Evolutionary conservation across 2,797 vertebrate genomes (phyloP), one percentile per base, ranked within the genome.

Genomic region (Delichon dasypus): DNA sequence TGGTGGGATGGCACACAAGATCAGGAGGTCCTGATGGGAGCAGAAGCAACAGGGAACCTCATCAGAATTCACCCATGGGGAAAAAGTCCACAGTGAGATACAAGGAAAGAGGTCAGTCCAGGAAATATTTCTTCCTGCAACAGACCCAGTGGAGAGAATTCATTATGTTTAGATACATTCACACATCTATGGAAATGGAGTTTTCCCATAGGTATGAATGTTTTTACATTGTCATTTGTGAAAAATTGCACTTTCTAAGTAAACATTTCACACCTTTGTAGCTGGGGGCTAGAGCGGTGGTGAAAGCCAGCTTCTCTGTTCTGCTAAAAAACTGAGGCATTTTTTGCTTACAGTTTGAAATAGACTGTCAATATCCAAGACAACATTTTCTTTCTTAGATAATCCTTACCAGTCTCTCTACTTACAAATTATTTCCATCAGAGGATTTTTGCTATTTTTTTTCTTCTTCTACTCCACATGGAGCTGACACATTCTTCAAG

Each of bases 191-290:
- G 66, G 76, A 92, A 91, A 76, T 20, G 12, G 36, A 30, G 44
- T 88, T 92, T 94, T 84, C 93, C 89, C 75, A 45, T 54, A 96
- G 93, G 80, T 81, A 79, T 42, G 60, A 78, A 88, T 86, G 86
- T 88, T 95, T 93, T 72, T 95, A 79, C 62, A 27, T 77, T 62
- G 90, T 70, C 0, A 0, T 87, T 92, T 82, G 36, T 64, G 78
- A 89, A 60, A 72, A 90, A 89, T 74, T 83, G 72, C 66, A 79
- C 89, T 79, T 89, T 62, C 55, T 67, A 48, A 91, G 85, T 71
- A 93, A 96, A 97, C 94, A 89, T 81, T 95, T 96, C 88, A 94
- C 94, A 91, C 85, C 65, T 93, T 66, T 77, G 20, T 54, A 74
- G 48, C 68, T 42, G 44, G 93, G 78, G 78, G 92, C 42, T 85